Evolutionary conservation across 2,113 vertebrate genomes (phyloP).

Genomic region (Pseudopipra pipra): DNA sequence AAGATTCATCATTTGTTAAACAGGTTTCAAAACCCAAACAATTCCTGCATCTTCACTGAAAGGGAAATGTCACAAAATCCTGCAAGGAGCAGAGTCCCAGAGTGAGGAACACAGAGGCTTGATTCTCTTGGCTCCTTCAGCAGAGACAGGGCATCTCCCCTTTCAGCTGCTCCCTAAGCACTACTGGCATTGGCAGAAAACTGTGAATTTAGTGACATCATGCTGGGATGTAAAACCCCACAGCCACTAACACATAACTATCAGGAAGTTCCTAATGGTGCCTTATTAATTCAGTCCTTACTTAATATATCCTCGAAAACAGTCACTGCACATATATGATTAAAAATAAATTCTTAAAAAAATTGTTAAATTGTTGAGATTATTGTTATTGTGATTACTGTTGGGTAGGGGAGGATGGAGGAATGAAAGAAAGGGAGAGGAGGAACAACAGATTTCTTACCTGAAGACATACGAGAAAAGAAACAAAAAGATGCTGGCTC

Average conservation of each 20-base stretch:
- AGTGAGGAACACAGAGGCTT: background rate
- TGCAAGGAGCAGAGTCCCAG: background rate
- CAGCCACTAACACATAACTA: background rate
- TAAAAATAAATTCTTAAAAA: background rate
- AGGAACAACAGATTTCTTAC: background rate
- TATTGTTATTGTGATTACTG: background rate
- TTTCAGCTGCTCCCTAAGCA: background rate
- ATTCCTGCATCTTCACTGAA: conserved; percentile 3
- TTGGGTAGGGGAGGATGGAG: background rate
- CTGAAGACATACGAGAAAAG: background rate
- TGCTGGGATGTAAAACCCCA: background rate
- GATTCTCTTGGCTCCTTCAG: background rate
- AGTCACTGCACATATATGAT: background rate
- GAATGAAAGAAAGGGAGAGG: background rate
- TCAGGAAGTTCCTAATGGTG: background rate
- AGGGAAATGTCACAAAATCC: background rate
- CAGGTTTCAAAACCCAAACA: conserved; percentile 27
- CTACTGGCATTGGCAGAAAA: background rate
- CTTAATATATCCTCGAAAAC: background rate
- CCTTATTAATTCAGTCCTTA: background rate
- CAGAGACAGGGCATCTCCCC: background rate
- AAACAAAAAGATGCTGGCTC: background rate
- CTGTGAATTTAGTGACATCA: background rate
- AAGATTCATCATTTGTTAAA: background rate
- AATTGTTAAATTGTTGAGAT: background rate